Evolutionary conservation across 2,888 invertebrate species (phyloP).

Genomic region (Myathropa florea): DNA sequence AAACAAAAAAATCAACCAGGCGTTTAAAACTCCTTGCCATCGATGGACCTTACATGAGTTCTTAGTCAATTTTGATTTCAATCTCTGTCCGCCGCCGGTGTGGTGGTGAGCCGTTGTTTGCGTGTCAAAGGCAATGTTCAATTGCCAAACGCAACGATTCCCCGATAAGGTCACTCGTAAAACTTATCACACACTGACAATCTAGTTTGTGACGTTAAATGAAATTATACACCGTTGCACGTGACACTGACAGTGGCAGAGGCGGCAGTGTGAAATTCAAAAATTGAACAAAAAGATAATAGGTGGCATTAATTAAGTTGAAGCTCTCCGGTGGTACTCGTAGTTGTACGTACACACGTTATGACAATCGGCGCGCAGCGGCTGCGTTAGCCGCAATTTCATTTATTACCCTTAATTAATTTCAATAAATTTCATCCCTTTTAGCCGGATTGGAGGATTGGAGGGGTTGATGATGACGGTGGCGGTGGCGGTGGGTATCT

Average conservation of each 20-base stretch:
- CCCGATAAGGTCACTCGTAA: conserved; percentile 34
- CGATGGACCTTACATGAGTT: conserved; percentile 2
- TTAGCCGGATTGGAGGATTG: conserved; percentile 4
- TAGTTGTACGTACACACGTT: too few species aligned
- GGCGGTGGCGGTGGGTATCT: not conserved
- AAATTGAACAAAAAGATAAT: conserved; percentile 51
- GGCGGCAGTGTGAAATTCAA: conserved; percentile 37
- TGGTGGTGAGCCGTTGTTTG: not conserved
- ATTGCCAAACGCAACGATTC: not conserved
- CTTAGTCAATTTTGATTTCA: conserved; percentile 11
- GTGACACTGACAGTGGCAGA: conserved; percentile 25
- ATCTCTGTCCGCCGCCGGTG: not conserved
- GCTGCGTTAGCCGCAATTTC: conserved; percentile 67
- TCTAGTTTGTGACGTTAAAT: conserved; percentile 62
- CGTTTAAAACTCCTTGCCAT: not conserved
- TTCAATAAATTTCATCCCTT: conserved; percentile 71
- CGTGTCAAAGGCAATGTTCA: conserved; percentile 22
- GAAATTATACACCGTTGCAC: conserved; percentile 58
- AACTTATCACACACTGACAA: conserved; percentile 63
- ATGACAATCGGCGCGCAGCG: conserved; percentile 63
- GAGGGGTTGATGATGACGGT: not conserved
- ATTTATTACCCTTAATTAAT: conserved; percentile 71
- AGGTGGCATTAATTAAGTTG: conserved; percentile 53
- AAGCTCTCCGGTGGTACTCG: conserved; percentile 9
- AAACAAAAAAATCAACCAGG: too few species aligned